These are phyloP conservation scores for Tethya wilhelma DNA, from an alignment of 37 sponge, comb jelly and placozoan genomes.

Conservation along the genomic window DNA sequence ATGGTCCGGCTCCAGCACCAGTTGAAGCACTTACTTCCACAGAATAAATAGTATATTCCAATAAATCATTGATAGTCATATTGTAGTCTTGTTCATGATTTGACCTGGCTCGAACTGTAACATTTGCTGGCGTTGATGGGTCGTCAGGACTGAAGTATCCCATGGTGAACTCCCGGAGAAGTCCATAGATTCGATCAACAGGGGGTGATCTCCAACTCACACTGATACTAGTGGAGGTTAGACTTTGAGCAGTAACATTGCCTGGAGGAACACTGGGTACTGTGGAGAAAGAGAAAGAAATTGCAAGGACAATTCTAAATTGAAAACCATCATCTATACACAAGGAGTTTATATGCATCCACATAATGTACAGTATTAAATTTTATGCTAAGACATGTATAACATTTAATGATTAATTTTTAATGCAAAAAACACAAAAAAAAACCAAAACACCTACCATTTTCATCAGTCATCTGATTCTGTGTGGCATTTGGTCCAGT, in stretches of 20 bases:
- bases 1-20: slow-evolving; percentile 28
- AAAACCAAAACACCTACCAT: neutral
- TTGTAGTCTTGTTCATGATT: too few relatives aligned
- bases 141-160: too few relatives aligned
- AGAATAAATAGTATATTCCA: slow-evolving; percentile 3
- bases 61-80: neutral
- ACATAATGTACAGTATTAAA: too few relatives aligned
- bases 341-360: too few relatives aligned
- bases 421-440: neutral
- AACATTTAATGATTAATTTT: too few relatives aligned
- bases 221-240: slow-evolving; percentile 10
- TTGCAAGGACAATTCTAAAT: too few relatives aligned
- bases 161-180: too few relatives aligned
- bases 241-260: neutral
- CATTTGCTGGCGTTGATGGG: too few relatives aligned
- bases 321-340: too few relatives aligned
- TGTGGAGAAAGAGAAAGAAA: neutral
- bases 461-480: slow-evolving; percentile 16
- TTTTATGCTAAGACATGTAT: too few relatives aligned
- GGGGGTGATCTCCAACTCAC: slow-evolving; percentile 12
- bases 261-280: slow-evolving; percentile 35
- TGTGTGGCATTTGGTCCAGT: slow-evolving; percentile 3
- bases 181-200: neutral
- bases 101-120: too few relatives aligned
- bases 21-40: slow-evolving; percentile 17